Evolutionary conservation across 64 coral and sea anemone genomes (phyloP).

Genomic region (Trachythela sp.): DNA sequence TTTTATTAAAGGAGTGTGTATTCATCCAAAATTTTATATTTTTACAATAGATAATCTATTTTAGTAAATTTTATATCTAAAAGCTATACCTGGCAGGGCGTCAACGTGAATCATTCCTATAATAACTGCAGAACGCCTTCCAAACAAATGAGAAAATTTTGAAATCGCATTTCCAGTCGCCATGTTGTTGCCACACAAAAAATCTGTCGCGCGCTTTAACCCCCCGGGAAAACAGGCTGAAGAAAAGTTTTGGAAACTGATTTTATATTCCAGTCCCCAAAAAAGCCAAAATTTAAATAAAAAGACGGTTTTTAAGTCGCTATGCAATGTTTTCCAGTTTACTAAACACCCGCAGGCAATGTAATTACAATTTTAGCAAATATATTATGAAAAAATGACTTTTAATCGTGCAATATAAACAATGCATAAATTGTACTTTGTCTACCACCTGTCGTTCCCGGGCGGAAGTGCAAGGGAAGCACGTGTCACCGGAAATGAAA

Average conservation of each 20-base stretch:
- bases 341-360: neutral
- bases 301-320: neutral
- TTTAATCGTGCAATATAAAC: neutral
- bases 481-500: neutral
- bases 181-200: neutral
- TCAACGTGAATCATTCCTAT: slow-evolving; percentile 99
- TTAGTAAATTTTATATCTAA: neutral
- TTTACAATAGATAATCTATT: too few species aligned
- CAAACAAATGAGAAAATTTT: slow-evolving; percentile 76
- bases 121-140: slow-evolving; percentile 75
- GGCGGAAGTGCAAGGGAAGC: neutral
- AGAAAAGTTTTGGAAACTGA: neutral
- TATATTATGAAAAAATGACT: neutral
- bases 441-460: neutral
- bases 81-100: slow-evolving; percentile 78
- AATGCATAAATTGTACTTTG: neutral
- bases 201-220: neutral
- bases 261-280: neutral
- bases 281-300: neutral
- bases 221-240: neutral
- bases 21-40: too few species aligned
- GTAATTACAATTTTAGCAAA: neutral
- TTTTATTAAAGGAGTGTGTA: too few species aligned
- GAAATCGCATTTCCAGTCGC: slow-evolving; percentile 47
- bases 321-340: neutral